phyloP scores from a whole-genome alignment of 92 coral and sea anemone species.

The Epizoanthus ramosus region DNA sequence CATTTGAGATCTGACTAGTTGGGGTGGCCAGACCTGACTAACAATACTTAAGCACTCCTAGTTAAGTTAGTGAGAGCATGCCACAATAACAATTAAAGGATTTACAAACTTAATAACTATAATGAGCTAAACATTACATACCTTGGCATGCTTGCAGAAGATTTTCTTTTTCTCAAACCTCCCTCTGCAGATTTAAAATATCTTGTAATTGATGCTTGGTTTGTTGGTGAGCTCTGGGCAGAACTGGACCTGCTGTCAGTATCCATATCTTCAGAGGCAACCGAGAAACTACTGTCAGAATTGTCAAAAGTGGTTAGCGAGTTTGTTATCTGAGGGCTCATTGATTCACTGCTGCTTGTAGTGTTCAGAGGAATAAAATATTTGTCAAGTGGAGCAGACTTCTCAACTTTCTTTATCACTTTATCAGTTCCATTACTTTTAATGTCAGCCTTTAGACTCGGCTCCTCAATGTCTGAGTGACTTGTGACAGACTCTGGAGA shows the following conservation, averaged over 20 bases:
- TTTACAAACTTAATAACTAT: too few species aligned
- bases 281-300: conserved; percentile 38
- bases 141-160: conserved; percentile 15
- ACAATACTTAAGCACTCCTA: too few species aligned
- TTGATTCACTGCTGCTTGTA: not conserved
- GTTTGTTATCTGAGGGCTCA: not conserved
- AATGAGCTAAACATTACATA: not conserved
- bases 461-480: not conserved
- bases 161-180: conserved; percentile 39
- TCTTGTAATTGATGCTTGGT: conserved; percentile 85
- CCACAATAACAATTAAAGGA: too few species aligned
- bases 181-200: conserved; percentile 68
- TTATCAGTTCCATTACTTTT: not conserved
- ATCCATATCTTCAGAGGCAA: conserved; percentile 42
- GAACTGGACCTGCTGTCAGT: conserved; percentile 53
- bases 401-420: conserved; percentile 3
- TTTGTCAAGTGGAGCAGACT: conserved; percentile 5
- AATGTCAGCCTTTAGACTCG: not conserved
- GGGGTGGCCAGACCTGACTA: too few species aligned
- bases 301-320: not conserved
- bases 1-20: too few species aligned
- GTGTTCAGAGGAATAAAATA: not conserved
- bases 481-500: conserved; percentile 16
- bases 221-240: conserved; percentile 71
- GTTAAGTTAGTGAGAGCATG: too few species aligned